Evolutionary conservation across 2,888 invertebrate species (phyloP).

Genomic region (Mayetiola destructor): DNA sequence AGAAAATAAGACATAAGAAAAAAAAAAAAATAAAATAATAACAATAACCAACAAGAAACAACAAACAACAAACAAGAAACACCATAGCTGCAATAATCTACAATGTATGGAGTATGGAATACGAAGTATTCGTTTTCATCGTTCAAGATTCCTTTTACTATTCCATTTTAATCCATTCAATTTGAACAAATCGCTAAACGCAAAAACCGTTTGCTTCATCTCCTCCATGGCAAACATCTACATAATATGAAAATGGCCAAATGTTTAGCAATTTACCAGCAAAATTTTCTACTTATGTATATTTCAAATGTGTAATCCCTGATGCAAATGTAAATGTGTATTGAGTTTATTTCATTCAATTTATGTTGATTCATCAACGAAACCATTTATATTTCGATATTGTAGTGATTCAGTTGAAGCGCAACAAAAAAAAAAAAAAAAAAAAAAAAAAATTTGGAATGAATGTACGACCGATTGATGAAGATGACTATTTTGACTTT

Average conservation of each 20-base stretch:
- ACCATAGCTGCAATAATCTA: background rate
- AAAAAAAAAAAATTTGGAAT: too few relatives aligned
- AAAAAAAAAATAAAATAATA: too few relatives aligned
- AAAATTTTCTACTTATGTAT: too few relatives aligned
- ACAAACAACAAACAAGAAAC: background rate
- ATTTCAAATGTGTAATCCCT: constrained; percentile 7
- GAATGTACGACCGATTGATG: background rate
- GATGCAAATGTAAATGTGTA: constrained; percentile 6
- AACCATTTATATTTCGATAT: constrained; percentile 9
- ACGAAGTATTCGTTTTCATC: too few relatives aligned
- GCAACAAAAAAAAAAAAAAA: background rate
- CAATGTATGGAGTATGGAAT: too few relatives aligned
- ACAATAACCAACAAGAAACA: background rate
- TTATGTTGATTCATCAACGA: constrained; percentile 13
- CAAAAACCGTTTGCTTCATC: too few relatives aligned
- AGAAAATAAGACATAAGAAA: too few relatives aligned
- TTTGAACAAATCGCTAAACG: constrained; percentile 8
- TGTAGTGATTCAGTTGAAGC: background rate
- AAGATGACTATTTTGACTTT: background rate
- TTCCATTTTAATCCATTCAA: constrained; percentile 11
- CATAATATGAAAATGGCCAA: too few relatives aligned
- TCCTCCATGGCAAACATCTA: background rate
- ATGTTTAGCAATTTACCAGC: too few relatives aligned
- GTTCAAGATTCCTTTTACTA: too few relatives aligned
- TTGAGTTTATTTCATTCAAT: constrained; percentile 11